Evolutionary conservation across 2,797 vertebrate species (phyloP).

Genomic region (Molossus alvarezi): DNA sequence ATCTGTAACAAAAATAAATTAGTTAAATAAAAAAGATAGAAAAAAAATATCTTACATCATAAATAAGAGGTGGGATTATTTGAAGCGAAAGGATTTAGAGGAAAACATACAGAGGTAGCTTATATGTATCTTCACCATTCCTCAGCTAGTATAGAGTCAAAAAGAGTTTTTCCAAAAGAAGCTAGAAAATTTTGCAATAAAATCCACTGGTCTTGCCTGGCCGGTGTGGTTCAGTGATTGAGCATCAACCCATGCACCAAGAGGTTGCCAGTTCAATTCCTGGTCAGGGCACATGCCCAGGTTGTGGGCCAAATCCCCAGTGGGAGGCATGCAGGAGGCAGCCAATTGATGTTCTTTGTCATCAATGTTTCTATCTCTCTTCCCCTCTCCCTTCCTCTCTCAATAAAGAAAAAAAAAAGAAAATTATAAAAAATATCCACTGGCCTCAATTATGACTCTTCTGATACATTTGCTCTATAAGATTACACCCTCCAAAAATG

Average conservation of each 20-base stretch:
- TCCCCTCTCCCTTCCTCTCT: no score
- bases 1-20: no score
- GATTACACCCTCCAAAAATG: not conserved
- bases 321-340: no score
- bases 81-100: constrained; percentile 41
- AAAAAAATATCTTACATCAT: not conserved
- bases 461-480: constrained; percentile 5
- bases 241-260: no score
- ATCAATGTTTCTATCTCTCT: no score
- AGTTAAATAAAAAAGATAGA: no score
- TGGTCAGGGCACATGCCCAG: no score
- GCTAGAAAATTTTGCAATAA: not conserved
- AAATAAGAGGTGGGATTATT: constrained; percentile 52
- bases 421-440: not conserved
- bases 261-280: no score
- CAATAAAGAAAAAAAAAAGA: no score
- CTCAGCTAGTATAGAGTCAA: not conserved
- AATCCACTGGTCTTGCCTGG: not conserved
- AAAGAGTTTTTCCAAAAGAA: constrained; percentile 55
- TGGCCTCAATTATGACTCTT: not conserved
- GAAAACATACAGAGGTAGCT: not conserved
- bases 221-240: no score
- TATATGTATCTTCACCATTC: not conserved
- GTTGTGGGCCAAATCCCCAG: no score
- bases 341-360: no score